Percentiles rank a stretch among this genome's conserved stretches.
Conservation (phyloP, 1,140 invertebrate genomes). For the Protaetia brevitarsis region DNA sequence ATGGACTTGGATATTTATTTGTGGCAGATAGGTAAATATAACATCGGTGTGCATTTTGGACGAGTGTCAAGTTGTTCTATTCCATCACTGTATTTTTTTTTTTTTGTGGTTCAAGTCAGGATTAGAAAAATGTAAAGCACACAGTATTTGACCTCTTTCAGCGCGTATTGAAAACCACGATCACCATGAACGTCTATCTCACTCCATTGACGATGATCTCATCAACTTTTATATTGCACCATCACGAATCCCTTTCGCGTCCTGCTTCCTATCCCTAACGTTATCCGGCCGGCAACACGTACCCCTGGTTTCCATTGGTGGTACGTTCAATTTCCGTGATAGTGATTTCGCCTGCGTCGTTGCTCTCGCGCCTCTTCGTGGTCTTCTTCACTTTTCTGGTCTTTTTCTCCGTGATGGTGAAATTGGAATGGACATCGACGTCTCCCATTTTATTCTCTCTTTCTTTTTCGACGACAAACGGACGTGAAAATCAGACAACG, state of each 20-base stretch:
- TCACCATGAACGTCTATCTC: not conserved
- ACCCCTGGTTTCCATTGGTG: conserved; percentile 67
- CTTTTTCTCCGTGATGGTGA: conserved; percentile 77
- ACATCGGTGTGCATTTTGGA: not conserved
- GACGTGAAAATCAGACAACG: conserved; percentile 23
- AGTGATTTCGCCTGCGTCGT: conserved; percentile 68
- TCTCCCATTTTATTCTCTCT: conserved; percentile 66
- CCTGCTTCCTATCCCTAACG: not conserved
- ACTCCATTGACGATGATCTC: conserved; percentile 1
- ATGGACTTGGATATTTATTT: not conserved
- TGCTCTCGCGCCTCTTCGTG: conserved; percentile 72
- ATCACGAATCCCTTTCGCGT: conserved; percentile 9
- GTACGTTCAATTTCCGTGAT: conserved; percentile 77
- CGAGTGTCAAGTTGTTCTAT: not conserved
- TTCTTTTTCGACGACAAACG: conserved; percentile 21
- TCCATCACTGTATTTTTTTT: not conserved
- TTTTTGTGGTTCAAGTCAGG: not conserved
- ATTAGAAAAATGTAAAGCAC: conserved; percentile 10
- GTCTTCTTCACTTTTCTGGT: conserved; percentile 87
- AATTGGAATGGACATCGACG: conserved; percentile 81
- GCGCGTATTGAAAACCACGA: conserved; percentile 37
- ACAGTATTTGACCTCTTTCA: conserved; percentile 32
- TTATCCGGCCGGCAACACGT: conserved; percentile 61
- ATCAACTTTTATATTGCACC: conserved; percentile 16
- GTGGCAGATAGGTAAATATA: not conserved